Conservation (phyloP, 2,888 invertebrate genomes). For the Myathropa florea region DNA sequence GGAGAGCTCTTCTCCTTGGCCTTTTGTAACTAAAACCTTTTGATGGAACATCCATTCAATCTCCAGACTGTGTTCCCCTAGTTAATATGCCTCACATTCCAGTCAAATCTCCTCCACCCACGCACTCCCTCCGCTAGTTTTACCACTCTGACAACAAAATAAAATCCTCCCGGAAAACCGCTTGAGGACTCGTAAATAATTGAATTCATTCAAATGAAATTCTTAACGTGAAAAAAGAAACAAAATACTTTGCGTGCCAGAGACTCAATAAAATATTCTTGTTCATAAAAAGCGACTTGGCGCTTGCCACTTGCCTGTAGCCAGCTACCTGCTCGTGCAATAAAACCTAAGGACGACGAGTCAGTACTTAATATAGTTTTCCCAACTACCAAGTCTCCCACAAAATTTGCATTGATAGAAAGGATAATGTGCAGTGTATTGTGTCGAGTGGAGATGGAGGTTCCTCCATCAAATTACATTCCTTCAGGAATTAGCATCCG, state of each 20-base stretch:
- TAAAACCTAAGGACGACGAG: background rate
- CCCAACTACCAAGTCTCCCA: background rate
- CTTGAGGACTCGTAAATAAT: background rate
- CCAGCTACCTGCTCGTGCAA: background rate
- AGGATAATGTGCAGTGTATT: background rate
- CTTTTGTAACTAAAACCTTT: no score
- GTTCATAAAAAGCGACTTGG: background rate
- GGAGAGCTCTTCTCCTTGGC: no score
- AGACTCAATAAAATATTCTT: background rate
- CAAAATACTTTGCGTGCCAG: background rate
- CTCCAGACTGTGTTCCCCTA: no score
- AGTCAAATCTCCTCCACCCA: background rate
- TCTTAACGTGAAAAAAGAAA: background rate
- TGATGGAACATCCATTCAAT: no score
- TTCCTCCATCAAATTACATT: background rate
- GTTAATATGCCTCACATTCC: background rate
- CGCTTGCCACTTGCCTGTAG: background rate
- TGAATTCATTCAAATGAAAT: background rate
- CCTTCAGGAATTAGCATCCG: conserved; percentile 6
- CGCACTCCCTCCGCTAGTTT: background rate
- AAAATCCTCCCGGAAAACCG: background rate
- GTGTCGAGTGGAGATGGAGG: background rate
- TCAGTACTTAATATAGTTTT: background rate
- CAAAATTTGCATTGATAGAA: background rate
- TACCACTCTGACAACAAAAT: background rate